Evolutionary conservation across 2,888 invertebrate genomes (phyloP).

Genomic region (Syrista parreyssii): DNA sequence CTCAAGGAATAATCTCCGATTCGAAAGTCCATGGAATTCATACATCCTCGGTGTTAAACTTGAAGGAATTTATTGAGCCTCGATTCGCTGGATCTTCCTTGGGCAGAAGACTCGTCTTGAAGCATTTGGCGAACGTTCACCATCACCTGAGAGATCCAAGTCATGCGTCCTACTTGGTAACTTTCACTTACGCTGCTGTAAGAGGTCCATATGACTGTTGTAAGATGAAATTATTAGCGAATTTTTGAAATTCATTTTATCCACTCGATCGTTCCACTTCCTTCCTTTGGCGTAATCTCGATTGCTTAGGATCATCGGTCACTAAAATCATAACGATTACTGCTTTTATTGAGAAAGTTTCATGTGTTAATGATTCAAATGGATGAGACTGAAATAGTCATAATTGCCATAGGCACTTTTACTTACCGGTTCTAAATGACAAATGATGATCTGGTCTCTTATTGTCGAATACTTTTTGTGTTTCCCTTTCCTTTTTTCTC

Average conservation of each 20-base stretch:
- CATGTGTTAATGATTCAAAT: not conserved
- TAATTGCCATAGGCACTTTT: not conserved
- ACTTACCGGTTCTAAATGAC: not conserved
- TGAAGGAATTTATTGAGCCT: not conserved
- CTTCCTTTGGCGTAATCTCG: not conserved
- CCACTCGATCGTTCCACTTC: not conserved
- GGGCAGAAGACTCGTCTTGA: slow-evolving; percentile 25
- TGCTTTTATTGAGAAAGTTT: not conserved
- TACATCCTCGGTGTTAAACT: not conserved
- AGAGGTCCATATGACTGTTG: slow-evolving; percentile 53
- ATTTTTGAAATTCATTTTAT: not conserved
- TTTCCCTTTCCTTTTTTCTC: not conserved
- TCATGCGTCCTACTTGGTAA: slow-evolving; percentile 63
- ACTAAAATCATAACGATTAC: not conserved
- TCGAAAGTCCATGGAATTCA: not conserved
- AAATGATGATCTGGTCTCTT: not conserved
- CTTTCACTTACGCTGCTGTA: slow-evolving; percentile 64
- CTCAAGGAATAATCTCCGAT: not conserved
- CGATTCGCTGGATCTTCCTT: not conserved
- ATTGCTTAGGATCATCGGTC: not conserved
- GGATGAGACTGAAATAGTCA: not conserved
- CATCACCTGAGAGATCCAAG: slow-evolving; percentile 43
- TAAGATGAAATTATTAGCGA: not conserved
- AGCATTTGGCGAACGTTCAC: slow-evolving; percentile 58
- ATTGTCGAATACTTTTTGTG: not conserved